These are phyloP conservation scores for Danaus melanippus DNA, from an alignment of 1,140 invertebrate genomes.

Conservation along the genomic window DNA sequence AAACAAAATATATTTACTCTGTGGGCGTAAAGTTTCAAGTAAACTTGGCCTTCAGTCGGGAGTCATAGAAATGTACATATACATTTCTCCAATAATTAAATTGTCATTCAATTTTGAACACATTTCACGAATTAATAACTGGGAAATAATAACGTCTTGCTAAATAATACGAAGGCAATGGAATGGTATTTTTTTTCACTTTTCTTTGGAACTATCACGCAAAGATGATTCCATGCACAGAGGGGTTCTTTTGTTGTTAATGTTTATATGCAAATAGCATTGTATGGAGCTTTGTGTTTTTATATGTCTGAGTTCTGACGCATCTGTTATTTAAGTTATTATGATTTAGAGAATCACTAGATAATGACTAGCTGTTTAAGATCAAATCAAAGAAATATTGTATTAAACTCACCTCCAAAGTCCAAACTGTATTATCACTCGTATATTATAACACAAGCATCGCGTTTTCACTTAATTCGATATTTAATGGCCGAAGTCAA, in stretches of 20 bases:
- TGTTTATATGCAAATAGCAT: slow-evolving; percentile 59
- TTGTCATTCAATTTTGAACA: no score
- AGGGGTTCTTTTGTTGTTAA: slow-evolving; percentile 28
- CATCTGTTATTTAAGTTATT: slow-evolving; percentile 66
- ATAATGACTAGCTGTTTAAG: slow-evolving; percentile 36
- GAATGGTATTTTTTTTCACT: no score
- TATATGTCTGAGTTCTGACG: slow-evolving; percentile 35
- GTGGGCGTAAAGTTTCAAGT: no score
- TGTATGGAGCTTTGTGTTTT: slow-evolving; percentile 38
- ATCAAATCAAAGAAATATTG: slow-evolving; percentile 5
- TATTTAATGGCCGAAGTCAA: no score
- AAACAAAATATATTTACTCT: no score
- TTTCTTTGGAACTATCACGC: slow-evolving; percentile 30
- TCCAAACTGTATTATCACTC: slow-evolving; percentile 9
- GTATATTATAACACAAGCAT: slow-evolving; percentile 3
- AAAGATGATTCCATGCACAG: slow-evolving; percentile 53
- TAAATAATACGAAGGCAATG: no score
- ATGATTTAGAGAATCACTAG: slow-evolving; percentile 32
- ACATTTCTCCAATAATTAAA: no score
- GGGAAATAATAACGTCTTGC: no score
- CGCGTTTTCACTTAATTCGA: no score
- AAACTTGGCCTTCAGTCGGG: no score
- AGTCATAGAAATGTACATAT: no score
- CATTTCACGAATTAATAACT: no score
- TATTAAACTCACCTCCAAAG: slow-evolving; percentile 3